Evolutionary conservation across 2,113 vertebrate genomes (phyloP).

Genomic region (Epinephelus moara): DNA sequence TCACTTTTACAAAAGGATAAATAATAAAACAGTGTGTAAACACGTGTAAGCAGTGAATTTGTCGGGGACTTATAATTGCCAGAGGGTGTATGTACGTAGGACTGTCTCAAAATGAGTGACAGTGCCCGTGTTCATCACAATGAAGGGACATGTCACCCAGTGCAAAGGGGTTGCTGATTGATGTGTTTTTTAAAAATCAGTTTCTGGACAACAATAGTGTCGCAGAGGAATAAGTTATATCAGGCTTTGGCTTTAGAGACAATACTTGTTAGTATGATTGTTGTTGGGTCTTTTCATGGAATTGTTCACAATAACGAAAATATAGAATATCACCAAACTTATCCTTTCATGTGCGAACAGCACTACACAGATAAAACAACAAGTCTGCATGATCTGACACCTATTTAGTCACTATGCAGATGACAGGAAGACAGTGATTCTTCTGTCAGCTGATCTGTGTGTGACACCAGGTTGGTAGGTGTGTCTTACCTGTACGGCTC

Average conservation of each 20-base stretch:
- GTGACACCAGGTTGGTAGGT: neutral
- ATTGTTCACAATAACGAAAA: neutral
- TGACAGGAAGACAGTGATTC: neutral
- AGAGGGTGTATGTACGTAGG: neutral
- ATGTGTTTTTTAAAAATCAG: too few relatives aligned
- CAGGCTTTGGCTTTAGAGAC: too few relatives aligned
- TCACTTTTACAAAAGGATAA: neutral
- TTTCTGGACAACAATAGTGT: neutral
- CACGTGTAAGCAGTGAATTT: neutral
- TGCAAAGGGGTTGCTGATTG: neutral
- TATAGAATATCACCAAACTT: neutral
- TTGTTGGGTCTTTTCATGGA: neutral
- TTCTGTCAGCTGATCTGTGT: neutral
- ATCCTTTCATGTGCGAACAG: neutral
- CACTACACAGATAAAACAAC: neutral
- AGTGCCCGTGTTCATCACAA: too few relatives aligned
- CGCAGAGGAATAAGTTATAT: neutral
- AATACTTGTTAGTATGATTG: too few relatives aligned
- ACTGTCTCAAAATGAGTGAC: neutral
- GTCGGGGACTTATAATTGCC: too few relatives aligned
- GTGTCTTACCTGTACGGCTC: constrained; percentile 89
- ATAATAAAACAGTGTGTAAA: neutral
- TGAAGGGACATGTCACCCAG: neutral
- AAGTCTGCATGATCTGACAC: neutral
- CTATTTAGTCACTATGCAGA: too few relatives aligned